Conservation (phyloP, 2,797 vertebrate species). For the Echeneis naucrates region DNA sequence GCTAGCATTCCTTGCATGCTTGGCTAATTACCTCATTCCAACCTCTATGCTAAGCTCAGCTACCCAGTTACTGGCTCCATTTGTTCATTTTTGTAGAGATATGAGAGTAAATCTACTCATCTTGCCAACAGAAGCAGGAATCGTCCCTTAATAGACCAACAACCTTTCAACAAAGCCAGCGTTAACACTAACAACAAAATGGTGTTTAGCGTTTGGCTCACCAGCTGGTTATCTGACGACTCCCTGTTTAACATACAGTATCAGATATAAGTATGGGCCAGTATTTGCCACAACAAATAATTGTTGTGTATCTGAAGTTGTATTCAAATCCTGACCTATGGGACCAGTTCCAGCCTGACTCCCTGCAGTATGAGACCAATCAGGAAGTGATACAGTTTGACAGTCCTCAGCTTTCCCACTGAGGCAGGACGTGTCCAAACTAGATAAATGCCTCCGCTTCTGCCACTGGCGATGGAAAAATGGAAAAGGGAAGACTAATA, state of each 20-base stretch:
- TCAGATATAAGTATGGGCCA: constrained; percentile 6
- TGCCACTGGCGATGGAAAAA: constrained; percentile 48
- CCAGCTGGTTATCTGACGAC: background rate
- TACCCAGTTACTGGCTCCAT: background rate
- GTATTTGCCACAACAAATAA: constrained; percentile 6
- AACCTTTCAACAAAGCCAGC: background rate
- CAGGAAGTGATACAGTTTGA: constrained; percentile 23
- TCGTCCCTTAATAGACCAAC: background rate
- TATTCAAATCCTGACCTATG: constrained; percentile 31
- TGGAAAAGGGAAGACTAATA: constrained; percentile 31
- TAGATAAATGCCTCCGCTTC: constrained; percentile 55
- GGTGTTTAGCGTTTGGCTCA: background rate
- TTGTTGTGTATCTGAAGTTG: constrained; percentile 1
- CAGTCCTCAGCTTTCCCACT: constrained; percentile 42
- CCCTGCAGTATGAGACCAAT: constrained; percentile 6
- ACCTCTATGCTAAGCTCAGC: background rate
- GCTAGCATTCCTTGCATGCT: background rate
- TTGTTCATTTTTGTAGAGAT: background rate
- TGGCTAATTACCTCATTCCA: background rate
- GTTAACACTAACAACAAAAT: background rate
- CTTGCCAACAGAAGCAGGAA: background rate
- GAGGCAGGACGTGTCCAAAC: constrained; percentile 65
- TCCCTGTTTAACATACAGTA: constrained; percentile 5
- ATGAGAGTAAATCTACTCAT: background rate
- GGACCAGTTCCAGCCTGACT: constrained; percentile 24